Conservation (phyloP, 2,888 invertebrate genomes). For the Disparrhopalites patrizii region DNA sequence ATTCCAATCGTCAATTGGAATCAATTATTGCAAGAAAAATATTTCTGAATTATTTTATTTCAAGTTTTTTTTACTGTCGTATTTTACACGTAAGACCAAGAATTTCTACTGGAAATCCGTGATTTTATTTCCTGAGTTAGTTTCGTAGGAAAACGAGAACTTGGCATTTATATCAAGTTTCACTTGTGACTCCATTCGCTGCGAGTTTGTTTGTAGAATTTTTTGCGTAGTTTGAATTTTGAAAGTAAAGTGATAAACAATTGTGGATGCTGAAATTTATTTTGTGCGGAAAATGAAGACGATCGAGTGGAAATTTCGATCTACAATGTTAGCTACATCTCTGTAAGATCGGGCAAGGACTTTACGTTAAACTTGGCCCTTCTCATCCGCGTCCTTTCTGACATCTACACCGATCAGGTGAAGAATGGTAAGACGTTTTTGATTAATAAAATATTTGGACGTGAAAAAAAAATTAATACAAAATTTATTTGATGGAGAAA, state of each 20-base stretch:
- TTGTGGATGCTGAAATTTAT: neutral
- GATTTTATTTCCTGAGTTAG: too few relatives aligned
- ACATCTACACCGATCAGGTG: constrained; percentile 6
- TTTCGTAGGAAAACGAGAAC: too few relatives aligned
- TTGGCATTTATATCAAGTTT: constrained; percentile 23
- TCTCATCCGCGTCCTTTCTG: constrained; percentile 21
- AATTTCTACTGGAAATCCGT: too few relatives aligned
- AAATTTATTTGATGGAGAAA: too few relatives aligned
- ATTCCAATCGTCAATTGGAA: too few relatives aligned
- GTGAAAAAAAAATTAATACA: too few relatives aligned
- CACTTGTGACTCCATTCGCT: constrained; percentile 9
- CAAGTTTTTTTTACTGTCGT: too few relatives aligned
- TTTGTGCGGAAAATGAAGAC: constrained; percentile 23
- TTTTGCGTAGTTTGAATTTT: neutral
- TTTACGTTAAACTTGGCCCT: constrained; percentile 7
- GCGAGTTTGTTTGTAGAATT: constrained; percentile 7
- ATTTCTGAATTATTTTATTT: too few relatives aligned
- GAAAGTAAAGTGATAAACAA: neutral
- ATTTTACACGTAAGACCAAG: too few relatives aligned
- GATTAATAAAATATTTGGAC: too few relatives aligned
- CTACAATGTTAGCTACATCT: constrained; percentile 5
- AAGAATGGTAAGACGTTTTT: constrained; percentile 31
- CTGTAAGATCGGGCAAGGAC: constrained; percentile 13
- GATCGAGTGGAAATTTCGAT: constrained; percentile 14
- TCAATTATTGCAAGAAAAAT: too few relatives aligned